Evolutionary conservation across 2,888 invertebrate species (phyloP).

Genomic region (Terebella lapidaria): DNA sequence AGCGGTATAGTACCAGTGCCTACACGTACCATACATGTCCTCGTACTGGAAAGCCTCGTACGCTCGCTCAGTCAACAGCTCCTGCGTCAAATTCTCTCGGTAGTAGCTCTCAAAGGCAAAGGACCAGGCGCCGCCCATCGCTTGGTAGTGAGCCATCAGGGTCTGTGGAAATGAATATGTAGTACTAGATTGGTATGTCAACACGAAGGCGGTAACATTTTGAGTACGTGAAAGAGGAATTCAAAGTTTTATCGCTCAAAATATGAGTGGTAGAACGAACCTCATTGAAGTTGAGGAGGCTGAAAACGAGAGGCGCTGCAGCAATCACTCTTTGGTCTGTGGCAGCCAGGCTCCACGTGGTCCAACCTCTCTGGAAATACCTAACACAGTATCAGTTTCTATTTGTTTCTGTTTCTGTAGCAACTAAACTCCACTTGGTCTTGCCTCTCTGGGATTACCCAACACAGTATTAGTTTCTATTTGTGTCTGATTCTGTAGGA

Average conservation of each 20-base stretch:
- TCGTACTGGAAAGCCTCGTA: background rate
- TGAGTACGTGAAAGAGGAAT: no score
- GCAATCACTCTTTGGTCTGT: background rate
- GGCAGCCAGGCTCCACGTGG: background rate
- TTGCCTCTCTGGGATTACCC: no score
- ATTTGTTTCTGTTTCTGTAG: no score
- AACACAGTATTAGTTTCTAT: no score
- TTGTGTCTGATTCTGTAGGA: no score
- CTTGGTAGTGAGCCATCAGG: background rate
- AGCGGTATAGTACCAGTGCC: no score
- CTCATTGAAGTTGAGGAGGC: background rate
- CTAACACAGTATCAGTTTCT: no score
- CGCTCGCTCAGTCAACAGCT: background rate
- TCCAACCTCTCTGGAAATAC: background rate
- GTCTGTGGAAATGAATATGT: background rate
- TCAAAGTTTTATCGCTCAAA: no score
- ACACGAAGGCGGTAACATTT: no score
- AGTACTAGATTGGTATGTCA: no score
- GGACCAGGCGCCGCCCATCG: background rate
- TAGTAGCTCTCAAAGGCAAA: background rate
- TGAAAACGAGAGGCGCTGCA: background rate
- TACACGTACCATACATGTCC: background rate
- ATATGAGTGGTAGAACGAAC: background rate
- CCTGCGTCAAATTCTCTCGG: background rate
- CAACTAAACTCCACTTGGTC: no score